Evolutionary conservation across 2,797 vertebrate genomes (phyloP).

Genomic region (Brachyrhaphis roseni): DNA sequence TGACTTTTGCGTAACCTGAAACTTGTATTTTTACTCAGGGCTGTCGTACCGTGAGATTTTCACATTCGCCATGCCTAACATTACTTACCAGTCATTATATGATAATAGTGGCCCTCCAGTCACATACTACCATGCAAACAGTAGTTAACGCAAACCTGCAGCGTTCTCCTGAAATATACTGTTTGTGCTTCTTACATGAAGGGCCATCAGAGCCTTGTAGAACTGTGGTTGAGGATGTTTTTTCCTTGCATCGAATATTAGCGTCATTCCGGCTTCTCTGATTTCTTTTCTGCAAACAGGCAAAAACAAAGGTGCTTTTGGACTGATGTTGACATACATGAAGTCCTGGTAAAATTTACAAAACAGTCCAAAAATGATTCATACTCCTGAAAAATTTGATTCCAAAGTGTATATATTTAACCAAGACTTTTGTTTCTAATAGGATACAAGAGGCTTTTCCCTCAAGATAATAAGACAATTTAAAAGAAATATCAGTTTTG

Average conservation of each 20-base stretch:
- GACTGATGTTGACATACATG: background rate
- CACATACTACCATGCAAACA: conserved; percentile 7
- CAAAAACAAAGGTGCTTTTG: background rate
- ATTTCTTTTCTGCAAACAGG: conserved; percentile 79
- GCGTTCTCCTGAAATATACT: background rate
- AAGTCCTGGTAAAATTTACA: background rate
- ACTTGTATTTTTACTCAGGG: background rate
- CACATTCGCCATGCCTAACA: background rate
- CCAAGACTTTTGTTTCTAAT: background rate
- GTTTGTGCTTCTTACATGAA: conserved; percentile 80
- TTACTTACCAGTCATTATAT: conserved; percentile 16
- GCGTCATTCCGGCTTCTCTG: conserved; percentile 80
- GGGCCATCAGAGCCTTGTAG: conserved; percentile 81
- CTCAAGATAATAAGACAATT: background rate
- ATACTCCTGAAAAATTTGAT: background rate
- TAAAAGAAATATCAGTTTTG: background rate
- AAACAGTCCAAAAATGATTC: background rate
- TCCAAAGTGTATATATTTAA: background rate
- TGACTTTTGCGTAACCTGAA: background rate
- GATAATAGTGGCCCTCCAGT: conserved; percentile 9
- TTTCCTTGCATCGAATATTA: conserved; percentile 88
- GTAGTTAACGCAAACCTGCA: conserved; percentile 2
- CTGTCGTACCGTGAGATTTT: background rate
- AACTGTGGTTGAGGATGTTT: conserved; percentile 76
- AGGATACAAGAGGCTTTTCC: background rate